Conservation (phyloP, 1,140 invertebrate species). For the Mycetomoellerius zeteki region DNA sequence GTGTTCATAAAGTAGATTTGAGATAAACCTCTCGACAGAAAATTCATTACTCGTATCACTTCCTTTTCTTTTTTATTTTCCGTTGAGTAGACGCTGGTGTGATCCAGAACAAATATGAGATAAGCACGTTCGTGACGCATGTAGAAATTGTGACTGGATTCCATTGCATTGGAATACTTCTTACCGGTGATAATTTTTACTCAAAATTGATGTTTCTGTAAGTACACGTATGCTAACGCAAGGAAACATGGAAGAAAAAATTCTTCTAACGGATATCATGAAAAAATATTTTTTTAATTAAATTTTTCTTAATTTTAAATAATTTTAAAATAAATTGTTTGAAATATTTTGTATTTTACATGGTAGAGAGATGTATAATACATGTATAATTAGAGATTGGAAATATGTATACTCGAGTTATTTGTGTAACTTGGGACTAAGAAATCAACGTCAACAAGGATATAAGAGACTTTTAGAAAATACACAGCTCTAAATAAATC, state of each 20-base stretch:
- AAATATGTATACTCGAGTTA: not conserved
- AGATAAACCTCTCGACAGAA: not conserved
- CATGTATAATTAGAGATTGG: not conserved
- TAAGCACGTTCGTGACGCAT: conserved; percentile 38
- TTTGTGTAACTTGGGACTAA: not conserved
- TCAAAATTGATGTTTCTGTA: not conserved
- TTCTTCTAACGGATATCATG: not conserved
- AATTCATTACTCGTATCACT: not conserved
- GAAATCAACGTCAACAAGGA: conserved; percentile 6
- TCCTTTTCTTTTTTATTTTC: not conserved
- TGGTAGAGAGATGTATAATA: not conserved
- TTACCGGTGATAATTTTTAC: conserved; percentile 7
- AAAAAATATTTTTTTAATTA: no score
- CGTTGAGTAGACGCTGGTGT: not conserved
- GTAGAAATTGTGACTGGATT: conserved; percentile 29
- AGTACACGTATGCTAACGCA: not conserved
- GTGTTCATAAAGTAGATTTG: not conserved
- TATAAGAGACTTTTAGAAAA: conserved; percentile 9
- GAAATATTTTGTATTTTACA: not conserved
- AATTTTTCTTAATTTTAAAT: no score
- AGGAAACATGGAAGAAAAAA: not conserved
- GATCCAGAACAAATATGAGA: conserved; percentile 54
- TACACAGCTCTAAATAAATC: not conserved
- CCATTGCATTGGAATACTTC: not conserved
- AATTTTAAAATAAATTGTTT: not conserved